phyloP scores from a whole-genome alignment of 2,797 vertebrate genomes.

The Brotogeris chrysoptera region DNA sequence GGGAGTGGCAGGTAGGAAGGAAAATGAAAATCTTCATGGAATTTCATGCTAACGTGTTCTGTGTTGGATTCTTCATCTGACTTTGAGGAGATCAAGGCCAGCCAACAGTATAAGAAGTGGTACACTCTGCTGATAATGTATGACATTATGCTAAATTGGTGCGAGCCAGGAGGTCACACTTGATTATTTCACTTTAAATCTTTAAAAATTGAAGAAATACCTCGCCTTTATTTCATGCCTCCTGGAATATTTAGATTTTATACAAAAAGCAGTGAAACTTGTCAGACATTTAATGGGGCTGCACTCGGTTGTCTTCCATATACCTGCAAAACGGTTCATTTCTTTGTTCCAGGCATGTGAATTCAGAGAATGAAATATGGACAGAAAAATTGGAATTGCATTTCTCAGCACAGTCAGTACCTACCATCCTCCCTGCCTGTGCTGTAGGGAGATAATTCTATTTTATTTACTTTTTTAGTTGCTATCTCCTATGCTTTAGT shows the following conservation, averaged over 20 bases:
- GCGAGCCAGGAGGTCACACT: not conserved
- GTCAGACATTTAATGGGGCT: not conserved
- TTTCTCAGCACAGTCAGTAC: not conserved
- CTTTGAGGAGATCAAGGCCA: not conserved
- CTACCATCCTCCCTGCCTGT: not conserved
- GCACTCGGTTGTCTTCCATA: not conserved
- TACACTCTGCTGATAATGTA: not conserved
- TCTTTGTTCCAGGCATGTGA: not conserved
- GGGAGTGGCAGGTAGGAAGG: fast-evolving
- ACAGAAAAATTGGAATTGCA: not conserved
- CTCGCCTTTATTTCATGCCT: not conserved
- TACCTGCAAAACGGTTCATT: not conserved
- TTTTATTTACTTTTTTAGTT: not conserved
- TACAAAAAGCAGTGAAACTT: not conserved
- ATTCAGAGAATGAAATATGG: not conserved
- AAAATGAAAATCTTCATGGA: not conserved
- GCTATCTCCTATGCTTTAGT: not conserved
- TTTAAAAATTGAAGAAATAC: not conserved
- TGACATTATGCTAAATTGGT: not conserved
- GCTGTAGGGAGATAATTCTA: not conserved
- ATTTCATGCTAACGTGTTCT: not conserved
- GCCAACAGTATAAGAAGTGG: not conserved
- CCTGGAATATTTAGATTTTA: not conserved
- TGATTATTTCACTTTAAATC: not conserved
- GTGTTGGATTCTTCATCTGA: not conserved